Base-by-base conservation (phyloP, 2,797 vertebrate genomes). In the Peromyscus attwateri region DNA sequence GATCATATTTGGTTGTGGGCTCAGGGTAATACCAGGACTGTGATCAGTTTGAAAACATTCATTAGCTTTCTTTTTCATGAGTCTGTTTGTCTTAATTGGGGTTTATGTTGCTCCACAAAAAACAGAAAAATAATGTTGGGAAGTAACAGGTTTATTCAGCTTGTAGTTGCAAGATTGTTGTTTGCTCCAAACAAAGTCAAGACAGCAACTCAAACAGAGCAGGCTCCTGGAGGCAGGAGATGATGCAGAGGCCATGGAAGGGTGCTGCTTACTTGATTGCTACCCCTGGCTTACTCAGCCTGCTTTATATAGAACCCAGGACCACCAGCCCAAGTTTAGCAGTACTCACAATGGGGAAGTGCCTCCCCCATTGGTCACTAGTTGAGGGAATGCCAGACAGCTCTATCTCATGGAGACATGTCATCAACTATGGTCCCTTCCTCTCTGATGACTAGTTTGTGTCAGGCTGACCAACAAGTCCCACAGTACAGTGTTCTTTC, bases 261-360 rank as follows among this genome's bases (percentile, higher is more conserved):
- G 17, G 31, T 37, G 70, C 17, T 71, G 31, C n/a, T 37, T 37
- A 3, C 17, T 71, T 17, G 17, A 34, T 71, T 71, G 34, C 6
- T 76, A 29, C 57, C 16, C 16, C 55, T 57, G 55, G 55, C 10
- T 57, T 57, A 17, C 13, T 64, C 8, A 64, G 23, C 23, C 62
- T 64, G 19, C 10, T 64, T 64, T 29, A 19, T 29, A 21, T 29
- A 66, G 64, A 66, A 29, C 27, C 27, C 27, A 66, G 64, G 27
- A 29, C 25, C 25, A 29, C 9, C 2, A 9, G 25, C 2, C 2
- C 21, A 64, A 29, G 0, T 1, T 29, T 9, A 10, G 7, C 27
- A 10, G 2, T 27, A 11, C 3, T 29, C 10, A 27, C 27, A 66
- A 4, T 66, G 64, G 27, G 11, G 10, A 29, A 11, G 0, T 11